phyloP scores from a whole-genome alignment of 2,113 vertebrate species.

The Neopipo cinnamomea region DNA sequence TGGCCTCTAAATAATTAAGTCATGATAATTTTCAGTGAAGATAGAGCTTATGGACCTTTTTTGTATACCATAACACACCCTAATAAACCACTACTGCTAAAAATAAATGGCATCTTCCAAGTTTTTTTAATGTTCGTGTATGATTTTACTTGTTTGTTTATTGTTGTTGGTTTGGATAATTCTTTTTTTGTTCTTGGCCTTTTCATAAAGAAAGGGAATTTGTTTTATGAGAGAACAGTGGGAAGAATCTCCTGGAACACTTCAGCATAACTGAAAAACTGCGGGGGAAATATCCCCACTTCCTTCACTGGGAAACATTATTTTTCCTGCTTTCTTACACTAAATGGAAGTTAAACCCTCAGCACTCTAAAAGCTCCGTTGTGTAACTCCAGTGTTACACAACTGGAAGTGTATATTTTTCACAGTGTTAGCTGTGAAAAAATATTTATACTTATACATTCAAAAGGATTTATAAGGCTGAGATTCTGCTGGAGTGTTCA shows the following conservation, averaged over 20 bases:
- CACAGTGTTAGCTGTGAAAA: neutral
- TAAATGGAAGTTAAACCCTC: neutral
- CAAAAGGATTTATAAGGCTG: neutral
- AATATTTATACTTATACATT: neutral
- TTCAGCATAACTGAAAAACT: neutral
- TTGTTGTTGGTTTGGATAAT: neutral
- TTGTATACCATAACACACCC: neutral
- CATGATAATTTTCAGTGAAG: neutral
- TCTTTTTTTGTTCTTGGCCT: neutral
- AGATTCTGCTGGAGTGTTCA: neutral
- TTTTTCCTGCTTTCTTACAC: neutral
- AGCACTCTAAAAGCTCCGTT: neutral
- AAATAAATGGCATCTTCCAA: neutral
- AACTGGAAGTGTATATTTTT: too few species aligned
- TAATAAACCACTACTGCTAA: neutral
- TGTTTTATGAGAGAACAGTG: neutral
- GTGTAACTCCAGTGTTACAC: neutral
- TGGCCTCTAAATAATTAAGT: neutral
- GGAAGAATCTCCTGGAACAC: neutral
- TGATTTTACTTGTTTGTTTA: neutral
- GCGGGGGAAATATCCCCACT: neutral
- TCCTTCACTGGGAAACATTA: neutral
- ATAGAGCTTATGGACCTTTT: neutral
- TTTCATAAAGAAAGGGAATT: neutral
- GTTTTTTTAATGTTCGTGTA: neutral